phyloP scores from a whole-genome alignment of 2,797 vertebrate species.

The Diplodus puntazzo region DNA sequence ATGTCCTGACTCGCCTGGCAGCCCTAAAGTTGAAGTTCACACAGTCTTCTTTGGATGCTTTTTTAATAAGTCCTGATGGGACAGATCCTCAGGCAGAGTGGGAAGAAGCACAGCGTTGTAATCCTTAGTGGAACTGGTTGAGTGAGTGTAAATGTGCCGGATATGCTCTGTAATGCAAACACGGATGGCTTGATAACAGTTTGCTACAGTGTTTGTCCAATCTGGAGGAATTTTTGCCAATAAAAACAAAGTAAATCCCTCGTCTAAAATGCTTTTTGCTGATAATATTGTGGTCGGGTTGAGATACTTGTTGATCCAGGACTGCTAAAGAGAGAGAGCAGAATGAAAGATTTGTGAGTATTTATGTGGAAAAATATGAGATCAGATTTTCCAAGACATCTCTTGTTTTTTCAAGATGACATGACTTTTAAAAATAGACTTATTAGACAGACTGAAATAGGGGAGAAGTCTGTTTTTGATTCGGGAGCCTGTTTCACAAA shows the following conservation, averaged over 20 bases:
- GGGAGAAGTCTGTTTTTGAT: not conserved
- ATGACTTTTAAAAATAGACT: not conserved
- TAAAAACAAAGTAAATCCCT: not conserved
- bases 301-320: not conserved
- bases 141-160: slow-evolving; percentile 24
- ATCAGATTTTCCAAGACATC: not conserved
- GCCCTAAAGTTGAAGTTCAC: slow-evolving; percentile 43
- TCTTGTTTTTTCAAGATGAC: not conserved
- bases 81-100: slow-evolving; percentile 30
- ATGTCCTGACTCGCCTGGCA: slow-evolving; percentile 50
- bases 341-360: not conserved
- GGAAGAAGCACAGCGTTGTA: slow-evolving; percentile 33
- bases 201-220: not conserved
- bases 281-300: not conserved
- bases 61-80: slow-evolving; percentile 23
- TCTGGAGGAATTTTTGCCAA: not conserved
- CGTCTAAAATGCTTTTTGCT: not conserved
- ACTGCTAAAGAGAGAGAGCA: not conserved
- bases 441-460: not conserved
- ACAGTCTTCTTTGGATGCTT: slow-evolving; percentile 19
- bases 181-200: slow-evolving; percentile 2
- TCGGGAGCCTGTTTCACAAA: not conserved
- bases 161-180: slow-evolving; percentile 35
- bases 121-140: slow-evolving; percentile 4
- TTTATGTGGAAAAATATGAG: not conserved